A percentile compares a stretch with the other conserved stretches of the same genome.
Conservation (phyloP, 2,797 vertebrate species). For the Potorous gilbertii region DNA sequence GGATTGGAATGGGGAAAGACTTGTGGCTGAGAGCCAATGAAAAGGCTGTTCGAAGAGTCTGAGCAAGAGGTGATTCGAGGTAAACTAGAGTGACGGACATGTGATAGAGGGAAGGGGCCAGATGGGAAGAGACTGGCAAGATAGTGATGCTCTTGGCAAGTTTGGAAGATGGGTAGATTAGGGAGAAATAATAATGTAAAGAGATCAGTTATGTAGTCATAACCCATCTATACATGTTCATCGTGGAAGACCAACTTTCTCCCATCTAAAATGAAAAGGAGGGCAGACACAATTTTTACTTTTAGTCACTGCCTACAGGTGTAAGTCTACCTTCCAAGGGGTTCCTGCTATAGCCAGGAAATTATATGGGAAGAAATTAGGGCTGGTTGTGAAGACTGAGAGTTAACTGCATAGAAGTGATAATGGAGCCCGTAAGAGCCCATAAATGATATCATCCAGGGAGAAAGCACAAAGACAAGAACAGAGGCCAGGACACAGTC, state of each 20-base stretch:
- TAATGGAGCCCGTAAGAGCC: slow-evolving; percentile 13
- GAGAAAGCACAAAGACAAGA: slow-evolving; percentile 31
- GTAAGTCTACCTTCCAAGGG: no score
- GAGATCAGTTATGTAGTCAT: no score
- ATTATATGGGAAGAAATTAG: background rate
- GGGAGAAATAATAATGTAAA: no score
- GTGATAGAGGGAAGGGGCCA: background rate
- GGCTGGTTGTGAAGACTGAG: no score
- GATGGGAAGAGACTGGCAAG: background rate
- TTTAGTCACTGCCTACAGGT: background rate
- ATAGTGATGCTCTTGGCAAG: no score
- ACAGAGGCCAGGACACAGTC: no score
- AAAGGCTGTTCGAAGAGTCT: slow-evolving; percentile 23
- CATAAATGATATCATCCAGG: background rate
- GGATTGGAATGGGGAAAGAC: background rate
- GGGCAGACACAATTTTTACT: no score
- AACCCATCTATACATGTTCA: no score
- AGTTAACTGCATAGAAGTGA: background rate
- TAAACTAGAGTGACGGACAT: background rate
- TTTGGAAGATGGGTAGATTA: no score
- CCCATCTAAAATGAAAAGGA: no score
- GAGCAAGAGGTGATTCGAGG: slow-evolving; percentile 20
- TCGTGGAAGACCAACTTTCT: no score
- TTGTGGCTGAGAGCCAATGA: slow-evolving; percentile 5
- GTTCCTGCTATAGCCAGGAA: background rate